These are phyloP conservation scores for Agrenia bidenticulata DNA, from an alignment of 2,888 invertebrate genomes.

Conservation along the genomic window DNA sequence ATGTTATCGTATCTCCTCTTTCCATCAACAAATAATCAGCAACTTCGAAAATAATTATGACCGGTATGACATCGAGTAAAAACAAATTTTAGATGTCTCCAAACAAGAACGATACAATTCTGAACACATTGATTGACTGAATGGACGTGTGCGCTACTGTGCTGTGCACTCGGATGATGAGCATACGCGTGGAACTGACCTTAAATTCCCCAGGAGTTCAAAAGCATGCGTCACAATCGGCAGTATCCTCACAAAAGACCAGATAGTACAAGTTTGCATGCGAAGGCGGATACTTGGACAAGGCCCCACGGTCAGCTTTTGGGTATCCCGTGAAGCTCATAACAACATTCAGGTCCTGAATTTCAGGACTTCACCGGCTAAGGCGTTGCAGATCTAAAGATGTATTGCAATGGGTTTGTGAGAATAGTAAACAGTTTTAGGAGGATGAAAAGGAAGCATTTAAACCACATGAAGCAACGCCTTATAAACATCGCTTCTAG, in stretches of 20 bases:
- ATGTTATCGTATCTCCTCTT: too few species aligned
- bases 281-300: conserved; percentile 22
- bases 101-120: too few species aligned
- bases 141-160: conserved; percentile 14
- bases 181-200: conserved; percentile 29
- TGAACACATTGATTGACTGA: too few species aligned
- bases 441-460: conserved; percentile 13
- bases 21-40: too few species aligned
- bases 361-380: conserved; percentile 6
- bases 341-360: conserved; percentile 18
- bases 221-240: conserved; percentile 27
- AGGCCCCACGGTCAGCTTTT: conserved; percentile 27
- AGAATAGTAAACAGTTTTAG: conserved; percentile 30
- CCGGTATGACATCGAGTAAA: too few species aligned
- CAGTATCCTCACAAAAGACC: conserved; percentile 15
- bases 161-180: conserved; percentile 30
- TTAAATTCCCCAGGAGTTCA: conserved; percentile 17
- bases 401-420: conserved; percentile 38
- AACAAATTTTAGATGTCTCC: too few species aligned
- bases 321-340: conserved; percentile 34
- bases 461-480: conserved; percentile 4
- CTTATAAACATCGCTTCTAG: background rate
- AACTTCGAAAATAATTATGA: too few species aligned
- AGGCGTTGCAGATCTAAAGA: conserved; percentile 15
- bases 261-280: conserved; percentile 30